Conservation (phyloP, 2,797 vertebrate species). For the Eptatretus atami region DNA sequence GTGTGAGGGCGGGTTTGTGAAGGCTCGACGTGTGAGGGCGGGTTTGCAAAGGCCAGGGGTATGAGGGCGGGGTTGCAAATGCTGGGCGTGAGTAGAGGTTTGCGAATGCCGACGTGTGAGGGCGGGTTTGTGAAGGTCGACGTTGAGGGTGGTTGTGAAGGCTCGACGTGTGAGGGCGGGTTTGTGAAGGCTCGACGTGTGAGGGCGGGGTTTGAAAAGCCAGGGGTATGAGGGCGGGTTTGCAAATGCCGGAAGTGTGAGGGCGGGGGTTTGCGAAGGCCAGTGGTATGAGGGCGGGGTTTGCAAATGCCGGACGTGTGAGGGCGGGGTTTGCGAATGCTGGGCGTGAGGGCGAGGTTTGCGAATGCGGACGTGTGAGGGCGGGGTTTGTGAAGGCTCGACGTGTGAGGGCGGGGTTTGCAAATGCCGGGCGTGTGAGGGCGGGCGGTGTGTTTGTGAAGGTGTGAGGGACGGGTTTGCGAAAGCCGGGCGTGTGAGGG, state of each 20-base stretch:
- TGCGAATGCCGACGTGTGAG: too few species aligned
- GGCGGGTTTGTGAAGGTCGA: too few species aligned
- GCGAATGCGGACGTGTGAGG: constrained; percentile 6
- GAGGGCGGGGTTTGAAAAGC: not conserved
- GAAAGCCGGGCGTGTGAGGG: constrained; percentile 9
- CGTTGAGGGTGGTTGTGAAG: too few species aligned
- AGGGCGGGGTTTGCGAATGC: constrained; percentile 10
- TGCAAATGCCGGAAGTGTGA: not conserved
- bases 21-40: constrained; percentile 7
- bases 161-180: too few species aligned
- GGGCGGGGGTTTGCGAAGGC: not conserved
- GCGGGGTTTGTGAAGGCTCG: constrained; percentile 11
- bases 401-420: not conserved
- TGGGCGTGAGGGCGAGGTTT: constrained; percentile 1
- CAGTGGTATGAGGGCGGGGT: not conserved
- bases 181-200: not conserved
- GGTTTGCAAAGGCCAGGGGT: not conserved
- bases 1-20: not conserved
- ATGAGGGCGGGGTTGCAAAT: too few species aligned
- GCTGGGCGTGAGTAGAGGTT: too few species aligned
- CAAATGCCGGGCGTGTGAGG: too few species aligned
- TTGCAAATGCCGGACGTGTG: constrained; percentile 4
- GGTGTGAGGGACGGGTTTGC: constrained; percentile 7
- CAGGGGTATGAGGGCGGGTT: not conserved
- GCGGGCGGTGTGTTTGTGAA: too few species aligned